These are phyloP conservation scores for Microctonus brassicae DNA, from an alignment of 2,888 invertebrate species.

Conservation along the genomic window DNA sequence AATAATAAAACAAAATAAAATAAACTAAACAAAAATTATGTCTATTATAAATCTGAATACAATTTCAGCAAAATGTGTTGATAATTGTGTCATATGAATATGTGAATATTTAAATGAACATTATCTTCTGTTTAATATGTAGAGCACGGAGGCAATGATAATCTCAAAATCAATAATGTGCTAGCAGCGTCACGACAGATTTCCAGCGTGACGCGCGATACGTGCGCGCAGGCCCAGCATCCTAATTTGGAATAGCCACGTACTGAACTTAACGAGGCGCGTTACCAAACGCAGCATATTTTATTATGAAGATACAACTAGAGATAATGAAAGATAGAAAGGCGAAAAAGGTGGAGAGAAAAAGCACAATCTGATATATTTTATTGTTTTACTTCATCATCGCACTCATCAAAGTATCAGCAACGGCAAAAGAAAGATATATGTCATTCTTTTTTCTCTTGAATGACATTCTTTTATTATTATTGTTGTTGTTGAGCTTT, in stretches of 20 bases:
- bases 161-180: conserved; percentile 68
- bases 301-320: conserved; percentile 6
- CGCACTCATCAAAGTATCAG: too few relatives aligned
- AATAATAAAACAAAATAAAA: neutral
- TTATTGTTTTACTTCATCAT: too few relatives aligned
- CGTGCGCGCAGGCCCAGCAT: conserved; percentile 46
- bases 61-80: neutral
- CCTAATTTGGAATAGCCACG: conserved; percentile 51
- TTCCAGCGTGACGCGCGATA: conserved; percentile 39
- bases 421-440: too few relatives aligned
- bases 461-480: too few relatives aligned
- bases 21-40: neutral
- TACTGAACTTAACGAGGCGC: conserved; percentile 45
- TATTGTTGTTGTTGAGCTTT: too few relatives aligned
- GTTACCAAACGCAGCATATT: conserved; percentile 35
- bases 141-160: conserved; percentile 60
- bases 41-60: neutral
- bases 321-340: neutral
- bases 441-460: too few relatives aligned
- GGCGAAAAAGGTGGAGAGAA: too few relatives aligned
- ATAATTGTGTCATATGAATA: neutral
- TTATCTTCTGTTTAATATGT: conserved; percentile 49
- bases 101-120: conserved; percentile 44
- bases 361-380: too few relatives aligned
- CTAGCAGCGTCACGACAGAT: conserved; percentile 46